phyloP scores from a whole-genome alignment of 2,888 invertebrate species.

The Polyommatus iphigenia region DNA sequence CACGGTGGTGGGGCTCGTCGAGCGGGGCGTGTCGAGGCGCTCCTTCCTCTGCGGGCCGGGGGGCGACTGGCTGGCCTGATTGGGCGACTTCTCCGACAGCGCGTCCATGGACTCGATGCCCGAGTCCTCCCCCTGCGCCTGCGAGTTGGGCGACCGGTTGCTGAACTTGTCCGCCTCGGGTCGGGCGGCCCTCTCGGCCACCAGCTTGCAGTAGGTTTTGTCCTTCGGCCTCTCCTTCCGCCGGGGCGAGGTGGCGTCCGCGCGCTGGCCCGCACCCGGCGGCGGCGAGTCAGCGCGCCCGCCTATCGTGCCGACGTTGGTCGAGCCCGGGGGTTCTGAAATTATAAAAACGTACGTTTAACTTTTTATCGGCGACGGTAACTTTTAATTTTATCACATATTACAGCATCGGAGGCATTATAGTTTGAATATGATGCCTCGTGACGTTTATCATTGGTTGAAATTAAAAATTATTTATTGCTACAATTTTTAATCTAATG shows the following conservation, averaged over 20 bases:
- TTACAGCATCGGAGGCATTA: not conserved
- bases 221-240: constrained; percentile 71
- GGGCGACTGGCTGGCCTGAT: constrained; percentile 89
- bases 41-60: constrained; percentile 72
- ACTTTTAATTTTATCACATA: not conserved
- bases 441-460: constrained; percentile 32
- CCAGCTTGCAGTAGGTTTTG: constrained; percentile 79
- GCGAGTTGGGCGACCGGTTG: constrained; percentile 72
- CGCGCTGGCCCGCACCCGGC: constrained; percentile 49
- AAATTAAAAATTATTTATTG: constrained; percentile 30
- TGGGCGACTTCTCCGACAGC: constrained; percentile 94
- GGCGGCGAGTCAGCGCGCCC: constrained; percentile 63
- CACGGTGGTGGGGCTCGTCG: constrained; percentile 68
- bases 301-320: constrained; percentile 83
- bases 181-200: constrained; percentile 68
- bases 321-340: constrained; percentile 82
- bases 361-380: not conserved
- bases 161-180: constrained; percentile 62
- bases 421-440: not conserved
- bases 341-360: constrained; percentile 42
- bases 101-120: constrained; percentile 97
- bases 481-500: not conserved
- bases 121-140: constrained; percentile 90
- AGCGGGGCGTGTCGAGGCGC: constrained; percentile 67
- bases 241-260: constrained; percentile 58